Evolutionary conservation across 2,888 invertebrate species (phyloP), one percentile per base, ranked within the genome.

Genomic region (Troilus luridus): DNA sequence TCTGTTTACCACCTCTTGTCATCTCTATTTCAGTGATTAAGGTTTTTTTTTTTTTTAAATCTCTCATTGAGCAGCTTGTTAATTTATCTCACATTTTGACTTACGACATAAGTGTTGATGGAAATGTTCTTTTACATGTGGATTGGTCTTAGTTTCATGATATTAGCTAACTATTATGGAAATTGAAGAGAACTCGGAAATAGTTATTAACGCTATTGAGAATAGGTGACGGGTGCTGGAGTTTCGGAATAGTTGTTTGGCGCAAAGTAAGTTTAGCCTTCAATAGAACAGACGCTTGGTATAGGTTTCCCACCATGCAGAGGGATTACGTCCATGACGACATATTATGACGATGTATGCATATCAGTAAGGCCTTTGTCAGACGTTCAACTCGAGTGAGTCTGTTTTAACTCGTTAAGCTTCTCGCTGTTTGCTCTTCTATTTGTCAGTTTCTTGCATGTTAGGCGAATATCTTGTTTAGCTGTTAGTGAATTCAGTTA

Each of bases 311-410:
- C 24, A 5, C 10, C 9, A 24, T 5, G 10, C n/a, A 64, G 24
- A 11, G 12, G 11, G 27, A 72, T 72, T 72, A 72, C 11, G 14
- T 72, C 17, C 27, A 11, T 27, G 27, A 72, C 17, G 72, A 27
- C 27, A 72, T 72, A 72, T 72, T 72, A 72, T 72, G 27, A 27
- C 27, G 27, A 72, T 72, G 72, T 72, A 72, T 72, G 72, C 72
- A 10, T 27, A 14, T 1, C 27, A 27, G 27, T 72, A 17, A 72
- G 6, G 27, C 24, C 24, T 27, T 72, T 72, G 72, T 72, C 27
- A 27, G 72, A 72, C 12, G 6, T 72, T 72, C 72, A 27, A 72
- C 24, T 27, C 27, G 72, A 72, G 72, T 27, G 27, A 27, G 72
- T 72, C 27, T 72, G 72, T 72, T 72, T 72, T 72, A 72, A 27